Evolutionary conservation across 1,140 invertebrate species (phyloP).

Genomic region (Berghia stephanieae): DNA sequence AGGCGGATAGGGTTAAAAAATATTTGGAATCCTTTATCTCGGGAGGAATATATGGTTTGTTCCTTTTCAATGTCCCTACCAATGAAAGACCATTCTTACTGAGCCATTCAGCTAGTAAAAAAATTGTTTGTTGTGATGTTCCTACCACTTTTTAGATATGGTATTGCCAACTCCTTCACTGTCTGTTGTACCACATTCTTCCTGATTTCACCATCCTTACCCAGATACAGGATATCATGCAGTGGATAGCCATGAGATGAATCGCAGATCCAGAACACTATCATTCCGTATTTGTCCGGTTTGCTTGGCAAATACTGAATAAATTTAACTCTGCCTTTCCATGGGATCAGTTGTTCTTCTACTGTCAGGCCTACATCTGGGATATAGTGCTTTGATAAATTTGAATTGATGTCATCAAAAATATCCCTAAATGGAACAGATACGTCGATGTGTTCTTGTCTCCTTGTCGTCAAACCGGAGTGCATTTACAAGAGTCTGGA

Average conservation of each 20-base stretch:
- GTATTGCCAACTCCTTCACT: too few relatives aligned
- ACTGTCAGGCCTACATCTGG: constrained; percentile 41
- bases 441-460: constrained; percentile 33
- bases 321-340: constrained; percentile 55
- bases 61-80: too few relatives aligned
- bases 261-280: constrained; percentile 46
- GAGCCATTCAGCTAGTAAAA: too few relatives aligned
- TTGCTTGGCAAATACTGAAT: constrained; percentile 67
- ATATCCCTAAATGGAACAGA: constrained; percentile 46
- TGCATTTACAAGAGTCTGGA: constrained; percentile 26
- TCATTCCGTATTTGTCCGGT: constrained; percentile 68
- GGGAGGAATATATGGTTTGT: too few relatives aligned
- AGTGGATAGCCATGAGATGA: constrained; percentile 31
- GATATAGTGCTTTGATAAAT: constrained; percentile 33
- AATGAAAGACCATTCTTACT: too few relatives aligned
- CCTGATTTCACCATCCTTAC: too few relatives aligned
- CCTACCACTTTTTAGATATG: too few relatives aligned
- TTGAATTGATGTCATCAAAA: constrained; percentile 34
- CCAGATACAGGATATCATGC: constrained; percentile 29
- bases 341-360: too few relatives aligned
- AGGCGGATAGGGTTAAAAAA: too few relatives aligned
- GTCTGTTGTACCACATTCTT: too few relatives aligned
- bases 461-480: constrained; percentile 46
- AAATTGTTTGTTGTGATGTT: too few relatives aligned
- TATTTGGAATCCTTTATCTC: too few relatives aligned